phyloP scores from a whole-genome alignment of 2,797 vertebrate species.

The Malurus splendens region DNA sequence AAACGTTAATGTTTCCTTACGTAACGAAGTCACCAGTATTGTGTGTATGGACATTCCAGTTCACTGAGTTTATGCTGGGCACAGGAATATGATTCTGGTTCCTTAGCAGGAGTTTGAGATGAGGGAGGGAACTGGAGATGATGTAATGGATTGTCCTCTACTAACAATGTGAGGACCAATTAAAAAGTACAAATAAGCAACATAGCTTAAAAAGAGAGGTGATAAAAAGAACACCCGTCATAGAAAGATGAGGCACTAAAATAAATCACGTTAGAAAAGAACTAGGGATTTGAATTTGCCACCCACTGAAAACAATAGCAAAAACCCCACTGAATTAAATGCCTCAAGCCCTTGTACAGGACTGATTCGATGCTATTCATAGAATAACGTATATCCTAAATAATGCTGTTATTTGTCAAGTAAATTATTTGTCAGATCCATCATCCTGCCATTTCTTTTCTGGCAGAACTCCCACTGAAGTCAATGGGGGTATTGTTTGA shows the following conservation, averaged over 20 bases:
- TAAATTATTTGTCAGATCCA: conserved; percentile 23
- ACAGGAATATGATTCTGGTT: background rate
- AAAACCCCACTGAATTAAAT: background rate
- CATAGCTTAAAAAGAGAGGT: background rate
- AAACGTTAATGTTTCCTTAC: background rate
- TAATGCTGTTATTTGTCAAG: conserved; percentile 10
- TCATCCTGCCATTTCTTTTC: background rate
- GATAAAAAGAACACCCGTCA: background rate
- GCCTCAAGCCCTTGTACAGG: background rate
- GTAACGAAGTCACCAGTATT: background rate
- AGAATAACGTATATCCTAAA: background rate
- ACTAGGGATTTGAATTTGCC: background rate
- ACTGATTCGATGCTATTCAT: background rate
- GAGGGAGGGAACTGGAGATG: background rate
- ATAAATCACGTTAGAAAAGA: background rate
- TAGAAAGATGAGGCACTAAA: background rate
- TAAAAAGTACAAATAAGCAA: background rate
- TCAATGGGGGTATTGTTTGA: background rate
- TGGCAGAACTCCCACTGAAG: conserved; percentile 7
- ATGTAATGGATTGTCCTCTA: background rate
- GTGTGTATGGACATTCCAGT: background rate
- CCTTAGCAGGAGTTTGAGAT: background rate
- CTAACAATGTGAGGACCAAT: background rate
- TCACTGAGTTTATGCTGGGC: background rate
- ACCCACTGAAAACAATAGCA: background rate